phyloP scores from a whole-genome alignment of 1,140 invertebrate species.

The Ceratoteleas bidentatus region DNA sequence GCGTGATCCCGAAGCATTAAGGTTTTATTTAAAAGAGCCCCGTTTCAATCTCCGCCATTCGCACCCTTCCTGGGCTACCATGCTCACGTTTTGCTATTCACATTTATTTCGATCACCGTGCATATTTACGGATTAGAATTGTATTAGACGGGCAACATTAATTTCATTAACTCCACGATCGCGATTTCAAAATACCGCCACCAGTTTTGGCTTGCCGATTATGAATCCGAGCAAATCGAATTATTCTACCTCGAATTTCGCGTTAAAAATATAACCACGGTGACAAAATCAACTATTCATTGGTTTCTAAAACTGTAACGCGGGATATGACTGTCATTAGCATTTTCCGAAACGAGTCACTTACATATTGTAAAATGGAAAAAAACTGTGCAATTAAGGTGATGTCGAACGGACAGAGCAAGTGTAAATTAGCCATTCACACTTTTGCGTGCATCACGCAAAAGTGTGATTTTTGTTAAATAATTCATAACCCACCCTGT shows the following conservation, averaged over 20 bases:
- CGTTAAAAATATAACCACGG: slow-evolving; percentile 19
- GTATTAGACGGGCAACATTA: not conserved
- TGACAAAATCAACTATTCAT: slow-evolving; percentile 27
- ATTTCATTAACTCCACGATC: not conserved
- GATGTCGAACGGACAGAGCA: too few species aligned
- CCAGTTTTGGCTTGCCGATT: not conserved
- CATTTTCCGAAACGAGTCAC: not conserved
- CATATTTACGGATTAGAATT: slow-evolving; percentile 17
- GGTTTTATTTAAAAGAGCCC: slow-evolving; percentile 42
- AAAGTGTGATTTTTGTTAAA: too few species aligned
- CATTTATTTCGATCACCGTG: not conserved
- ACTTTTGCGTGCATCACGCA: too few species aligned
- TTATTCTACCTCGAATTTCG: slow-evolving; percentile 8
- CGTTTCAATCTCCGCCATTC: slow-evolving; percentile 37
- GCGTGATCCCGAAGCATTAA: slow-evolving; percentile 38
- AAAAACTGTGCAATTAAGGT: not conserved
- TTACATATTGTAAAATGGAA: not conserved
- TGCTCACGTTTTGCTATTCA: slow-evolving; percentile 15
- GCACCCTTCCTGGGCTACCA: slow-evolving; percentile 21
- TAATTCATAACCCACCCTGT: too few species aligned
- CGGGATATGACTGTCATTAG: slow-evolving; percentile 15
- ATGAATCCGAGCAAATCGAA: slow-evolving; percentile 16
- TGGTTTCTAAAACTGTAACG: slow-evolving; percentile 10
- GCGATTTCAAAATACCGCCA: not conserved
- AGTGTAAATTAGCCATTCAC: too few species aligned